Evolutionary conservation across 2,113 vertebrate species (phyloP), one percentile per base, ranked within the genome.

Genomic region (Emydura subglobosa): DNA sequence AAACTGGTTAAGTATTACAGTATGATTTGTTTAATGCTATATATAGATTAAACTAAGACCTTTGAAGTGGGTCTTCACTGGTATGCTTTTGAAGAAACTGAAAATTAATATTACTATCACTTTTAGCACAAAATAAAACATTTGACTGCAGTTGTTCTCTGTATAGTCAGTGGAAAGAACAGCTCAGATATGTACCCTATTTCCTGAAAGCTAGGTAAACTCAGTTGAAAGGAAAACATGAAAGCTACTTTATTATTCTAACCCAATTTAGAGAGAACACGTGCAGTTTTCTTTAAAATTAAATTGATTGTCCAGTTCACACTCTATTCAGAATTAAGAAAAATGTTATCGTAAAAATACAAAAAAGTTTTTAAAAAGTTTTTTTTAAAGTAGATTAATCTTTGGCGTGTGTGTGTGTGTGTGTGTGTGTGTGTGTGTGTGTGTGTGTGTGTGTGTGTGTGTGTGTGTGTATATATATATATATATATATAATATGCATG

Each of bases 161-260:
- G 95, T 93, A 57, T 79, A 94, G 59, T 91, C 11, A 10, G 50
- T 91, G 72, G 79, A 95, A 79, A 0, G 4, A 90, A 79, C 51
- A 90, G 27, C 79, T 79, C 47, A 94, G 90, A 87, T 29, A 84
- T 14, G 68, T 95, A 95, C 42, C 92, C 94, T 94, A 19, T 96
- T 96, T 97, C 96, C 68, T 93, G 42, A 88, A 59, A 68, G 34
- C 34, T n/a, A 10, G 24, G 86, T 93, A 83, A 92, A 91, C 50
- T 51, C 57, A 76, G 93, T 51, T 47, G 68, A 94, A 94, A 94
- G 82, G 47, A 79, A 94, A 96, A 94, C 94, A 95, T 91, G 78
- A 94, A 96, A 97, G 88, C 82, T 94, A 1, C 88, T 97, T 91
- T 82, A 88, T 91, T 94, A 87, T 91, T 97, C 54, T 1, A 87